Evolutionary conservation across 1,140 invertebrate genomes (phyloP), one percentile per base, ranked within the genome.

Genomic region (Paralvinella palmiformis): DNA sequence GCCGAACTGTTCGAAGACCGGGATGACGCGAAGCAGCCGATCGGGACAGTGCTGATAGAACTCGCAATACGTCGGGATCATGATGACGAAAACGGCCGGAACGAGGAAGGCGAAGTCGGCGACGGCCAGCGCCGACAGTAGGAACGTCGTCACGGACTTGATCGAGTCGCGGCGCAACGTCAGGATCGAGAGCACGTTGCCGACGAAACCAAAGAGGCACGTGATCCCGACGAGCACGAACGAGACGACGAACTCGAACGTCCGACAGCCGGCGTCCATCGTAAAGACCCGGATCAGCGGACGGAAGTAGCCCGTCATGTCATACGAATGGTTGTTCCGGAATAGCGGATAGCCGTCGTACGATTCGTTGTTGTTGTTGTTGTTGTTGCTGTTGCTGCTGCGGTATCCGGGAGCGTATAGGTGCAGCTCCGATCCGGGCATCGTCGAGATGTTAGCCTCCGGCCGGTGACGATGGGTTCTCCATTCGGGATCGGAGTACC

Each of bases 51-150:
- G 20, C 20, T 31, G 55, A 20, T 31, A 57, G 32, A 27, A 41
- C 37, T 41, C 27, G 55, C 55, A 57, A 31, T 57, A 57, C 4
- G 55, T 27, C 13, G 55, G 55, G 17, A 57, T 13, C 55, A 57
- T 57, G 55, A 57, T 57, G 55, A 57, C 55, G 10, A 35, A 17
- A 4, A 57, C 20, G 29, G 31, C 55, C 17, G 55, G 55, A 4
- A 57, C 4, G 55, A 57, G 24, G 27, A 57, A 57, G 55, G n/a
- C 32, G 6, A 57, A 6, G 55, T 57, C 55, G 24, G 55, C 55
- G 13, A 57, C 55, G 15, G 27, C 24, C 55, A 57, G 55, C 10
- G 31, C 24, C 20, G 20, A 10, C 20, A 57, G 55, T 31, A 57
- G 55, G 13, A 57, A 32, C 15, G 55, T 57, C 55, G 55, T 57